Evolutionary conservation across 2,113 vertebrate species (phyloP).

Genomic region (Podarcis cretensis): DNA sequence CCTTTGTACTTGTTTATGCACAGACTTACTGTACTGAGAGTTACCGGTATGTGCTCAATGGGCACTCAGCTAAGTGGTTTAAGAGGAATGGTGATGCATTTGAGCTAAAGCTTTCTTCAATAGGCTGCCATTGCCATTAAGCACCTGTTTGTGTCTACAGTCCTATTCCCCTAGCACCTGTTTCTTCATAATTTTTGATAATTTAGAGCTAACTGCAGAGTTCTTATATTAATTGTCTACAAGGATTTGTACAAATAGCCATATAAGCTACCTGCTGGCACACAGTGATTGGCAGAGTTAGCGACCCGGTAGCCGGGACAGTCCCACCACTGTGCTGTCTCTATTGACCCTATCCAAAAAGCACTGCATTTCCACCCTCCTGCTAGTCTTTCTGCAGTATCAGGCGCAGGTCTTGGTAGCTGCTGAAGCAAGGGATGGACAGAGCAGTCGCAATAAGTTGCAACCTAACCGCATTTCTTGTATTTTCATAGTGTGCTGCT

Average conservation of each 20-base stretch:
- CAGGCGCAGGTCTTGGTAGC: neutral
- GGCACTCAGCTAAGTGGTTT: conserved; percentile 23
- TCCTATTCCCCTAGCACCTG: neutral
- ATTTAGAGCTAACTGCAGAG: neutral
- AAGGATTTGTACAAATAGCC: neutral
- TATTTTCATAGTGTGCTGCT: neutral
- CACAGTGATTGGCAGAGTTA: conserved; percentile 35
- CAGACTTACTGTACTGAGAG: conserved; percentile 21
- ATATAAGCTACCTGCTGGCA: conserved; percentile 6
- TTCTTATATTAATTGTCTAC: conserved; percentile 17
- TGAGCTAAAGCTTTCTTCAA: conserved; percentile 45
- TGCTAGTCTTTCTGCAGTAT: neutral
- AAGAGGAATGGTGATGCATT: conserved; percentile 28
- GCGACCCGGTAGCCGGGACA: neutral
- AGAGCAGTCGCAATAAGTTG: neutral
- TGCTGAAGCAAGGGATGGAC: neutral
- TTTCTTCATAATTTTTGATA: conserved; percentile 44
- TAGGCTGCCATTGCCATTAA: conserved; percentile 14
- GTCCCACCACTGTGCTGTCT: conserved; percentile 28
- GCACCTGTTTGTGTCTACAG: conserved; percentile 29
- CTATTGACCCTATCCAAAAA: conserved; percentile 17
- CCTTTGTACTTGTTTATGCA: conserved; percentile 10
- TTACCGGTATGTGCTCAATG: conserved; percentile 4
- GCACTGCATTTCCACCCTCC: neutral
- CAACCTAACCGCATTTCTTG: neutral